Evolutionary conservation across 2,113 vertebrate genomes (phyloP).

Genomic region (Eurypyga helias): DNA sequence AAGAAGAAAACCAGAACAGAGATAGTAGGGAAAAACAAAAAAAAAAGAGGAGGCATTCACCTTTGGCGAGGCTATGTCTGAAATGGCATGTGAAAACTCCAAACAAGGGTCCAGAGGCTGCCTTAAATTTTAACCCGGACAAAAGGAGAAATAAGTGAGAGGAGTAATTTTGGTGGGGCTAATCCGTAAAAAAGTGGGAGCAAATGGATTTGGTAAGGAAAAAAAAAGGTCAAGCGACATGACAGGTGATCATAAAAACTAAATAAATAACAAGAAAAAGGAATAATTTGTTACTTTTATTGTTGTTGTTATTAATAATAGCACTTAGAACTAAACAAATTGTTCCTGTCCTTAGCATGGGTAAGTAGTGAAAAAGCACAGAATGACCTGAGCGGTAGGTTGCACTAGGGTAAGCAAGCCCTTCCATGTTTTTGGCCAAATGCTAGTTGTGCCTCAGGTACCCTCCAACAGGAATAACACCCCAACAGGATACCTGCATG

Average conservation of each 20-base stretch:
- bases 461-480: fast-evolving
- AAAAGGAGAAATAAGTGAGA: background rate
- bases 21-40: background rate
- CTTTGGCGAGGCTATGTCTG: background rate
- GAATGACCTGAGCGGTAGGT: background rate
- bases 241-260: background rate
- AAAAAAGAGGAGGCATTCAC: background rate
- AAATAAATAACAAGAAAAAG: background rate
- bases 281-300: background rate
- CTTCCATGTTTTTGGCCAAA: background rate
- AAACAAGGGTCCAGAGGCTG: background rate
- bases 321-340: background rate
- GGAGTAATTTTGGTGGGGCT: background rate
- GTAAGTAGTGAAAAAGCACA: background rate
- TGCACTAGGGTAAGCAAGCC: background rate
- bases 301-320: background rate
- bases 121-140: background rate
- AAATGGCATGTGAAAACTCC: background rate
- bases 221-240: background rate
- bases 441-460: background rate
- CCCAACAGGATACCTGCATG: background rate
- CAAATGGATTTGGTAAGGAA: background rate
- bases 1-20: background rate
- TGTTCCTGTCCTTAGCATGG: background rate
- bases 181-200: background rate